These are phyloP conservation scores for Cryptocephalus moraei DNA, from an alignment of 2,888 invertebrate species.

Conservation along the genomic window DNA sequence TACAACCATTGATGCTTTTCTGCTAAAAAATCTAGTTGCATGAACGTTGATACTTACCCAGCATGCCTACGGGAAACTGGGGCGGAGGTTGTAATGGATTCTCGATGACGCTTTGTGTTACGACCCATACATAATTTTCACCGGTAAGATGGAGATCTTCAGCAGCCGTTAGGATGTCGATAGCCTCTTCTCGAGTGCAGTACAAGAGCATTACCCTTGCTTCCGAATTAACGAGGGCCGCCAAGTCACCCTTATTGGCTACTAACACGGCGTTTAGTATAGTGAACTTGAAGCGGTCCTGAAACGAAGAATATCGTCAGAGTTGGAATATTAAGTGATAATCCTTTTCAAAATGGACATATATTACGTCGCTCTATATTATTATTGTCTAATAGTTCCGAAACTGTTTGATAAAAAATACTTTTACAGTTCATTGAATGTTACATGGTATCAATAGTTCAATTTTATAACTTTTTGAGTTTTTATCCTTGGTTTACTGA, in stretches of 20 bases:
- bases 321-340: no score
- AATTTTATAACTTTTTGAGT: no score
- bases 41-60: conserved; percentile 50
- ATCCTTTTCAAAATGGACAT: no score
- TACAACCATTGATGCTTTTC: no score
- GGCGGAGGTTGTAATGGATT: conserved; percentile 62
- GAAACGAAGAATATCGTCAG: conserved; percentile 15
- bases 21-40: no score
- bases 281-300: conserved; percentile 65
- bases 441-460: no score
- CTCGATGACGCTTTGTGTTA: conserved; percentile 87
- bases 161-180: conserved; percentile 68
- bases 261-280: conserved; percentile 80
- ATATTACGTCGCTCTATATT: no score
- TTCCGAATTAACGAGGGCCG: conserved; percentile 78
- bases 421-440: no score
- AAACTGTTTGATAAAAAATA: no score
- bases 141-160: conserved; percentile 69
- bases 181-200: conserved; percentile 80
- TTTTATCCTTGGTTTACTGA: no score
- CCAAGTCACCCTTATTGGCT: conserved; percentile 65
- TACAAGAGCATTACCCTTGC: conserved; percentile 88
- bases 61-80: conserved; percentile 85
- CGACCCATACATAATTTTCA: conserved; percentile 95
- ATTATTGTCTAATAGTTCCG: no score